A percentile compares a stretch with the other conserved stretches of the same genome.
Evolutionary conservation across 2,888 invertebrate genomes (phyloP).

Genomic region (Xestia sexstrigata): DNA sequence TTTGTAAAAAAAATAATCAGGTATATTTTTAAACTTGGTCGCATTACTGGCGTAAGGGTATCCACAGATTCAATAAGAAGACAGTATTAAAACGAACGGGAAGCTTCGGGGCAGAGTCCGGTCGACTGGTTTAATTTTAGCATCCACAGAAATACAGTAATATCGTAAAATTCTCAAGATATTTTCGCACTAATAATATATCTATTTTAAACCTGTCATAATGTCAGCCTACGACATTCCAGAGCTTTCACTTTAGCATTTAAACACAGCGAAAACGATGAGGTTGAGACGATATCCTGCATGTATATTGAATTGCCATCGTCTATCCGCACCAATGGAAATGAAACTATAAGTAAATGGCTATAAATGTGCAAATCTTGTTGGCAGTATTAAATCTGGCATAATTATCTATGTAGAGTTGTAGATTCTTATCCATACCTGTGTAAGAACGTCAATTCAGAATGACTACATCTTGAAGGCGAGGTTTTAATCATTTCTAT

Average conservation of each 20-base stretch:
- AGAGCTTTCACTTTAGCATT: conserved; percentile 59
- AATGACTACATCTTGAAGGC: neutral
- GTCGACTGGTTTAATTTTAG: conserved; percentile 63
- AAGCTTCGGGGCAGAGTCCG: conserved; percentile 54
- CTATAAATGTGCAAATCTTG: conserved; percentile 11
- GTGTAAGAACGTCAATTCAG: neutral
- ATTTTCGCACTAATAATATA: conserved; percentile 68
- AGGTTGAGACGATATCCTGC: conserved; percentile 44
- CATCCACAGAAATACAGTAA: conserved; percentile 65
- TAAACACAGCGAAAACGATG: conserved; percentile 46
- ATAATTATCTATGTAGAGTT: neutral
- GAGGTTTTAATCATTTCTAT: conserved; percentile 11
- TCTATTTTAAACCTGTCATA: conserved; percentile 69
- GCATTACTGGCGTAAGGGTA: neutral
- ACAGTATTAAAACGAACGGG: conserved; percentile 52
- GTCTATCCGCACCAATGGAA: conserved; percentile 8
- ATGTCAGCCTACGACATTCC: conserved; percentile 68
- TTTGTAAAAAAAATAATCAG: neutral
- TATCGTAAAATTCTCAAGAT: conserved; percentile 66
- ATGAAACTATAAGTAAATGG: conserved; percentile 30
- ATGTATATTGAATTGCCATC: conserved; percentile 43
- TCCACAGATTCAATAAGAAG: conserved; percentile 20
- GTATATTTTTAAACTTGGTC: neutral
- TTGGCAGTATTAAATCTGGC: neutral
- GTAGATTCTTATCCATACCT: neutral